Evolutionary conservation across 2,113 vertebrate genomes (phyloP).

Genomic region (Hippocampus barbouri): DNA sequence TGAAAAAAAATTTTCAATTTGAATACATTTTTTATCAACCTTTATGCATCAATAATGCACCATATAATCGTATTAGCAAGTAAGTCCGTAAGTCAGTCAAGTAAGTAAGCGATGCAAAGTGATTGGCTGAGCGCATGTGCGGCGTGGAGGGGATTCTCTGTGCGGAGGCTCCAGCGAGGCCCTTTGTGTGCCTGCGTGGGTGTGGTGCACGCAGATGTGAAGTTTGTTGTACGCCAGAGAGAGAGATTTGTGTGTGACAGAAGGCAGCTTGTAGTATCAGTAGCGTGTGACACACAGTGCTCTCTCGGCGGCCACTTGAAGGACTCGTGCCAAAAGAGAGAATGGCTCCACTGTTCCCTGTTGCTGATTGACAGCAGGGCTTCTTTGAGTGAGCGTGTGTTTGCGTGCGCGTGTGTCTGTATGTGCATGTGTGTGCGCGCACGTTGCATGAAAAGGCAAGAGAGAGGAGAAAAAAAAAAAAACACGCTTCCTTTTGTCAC

Average conservation of each 20-base stretch:
- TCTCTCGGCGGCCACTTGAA: slow-evolving; percentile 54
- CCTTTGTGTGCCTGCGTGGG: not conserved
- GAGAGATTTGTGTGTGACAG: slow-evolving; percentile 54
- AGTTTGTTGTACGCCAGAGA: slow-evolving; percentile 21
- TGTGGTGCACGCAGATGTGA: slow-evolving; percentile 23
- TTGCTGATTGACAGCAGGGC: slow-evolving; percentile 54
- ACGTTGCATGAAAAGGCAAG: not conserved
- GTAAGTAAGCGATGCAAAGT: not conserved
- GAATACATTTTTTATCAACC: too few relatives aligned
- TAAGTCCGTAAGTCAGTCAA: not conserved
- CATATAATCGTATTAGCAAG: too few relatives aligned
- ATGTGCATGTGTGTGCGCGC: not conserved
- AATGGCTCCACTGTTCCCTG: slow-evolving; percentile 59
- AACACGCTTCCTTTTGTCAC: not conserved
- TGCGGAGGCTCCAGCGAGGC: not conserved
- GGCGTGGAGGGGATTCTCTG: not conserved
- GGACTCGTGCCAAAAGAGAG: slow-evolving; percentile 50
- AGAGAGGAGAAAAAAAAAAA: not conserved
- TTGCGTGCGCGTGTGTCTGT: slow-evolving; percentile 9
- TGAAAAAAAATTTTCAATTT: too few relatives aligned
- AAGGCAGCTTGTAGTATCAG: slow-evolving; percentile 57
- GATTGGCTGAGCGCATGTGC: not conserved
- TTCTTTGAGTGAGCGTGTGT: slow-evolving; percentile 6
- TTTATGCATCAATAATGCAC: too few relatives aligned
- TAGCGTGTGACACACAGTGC: slow-evolving; percentile 67